These are phyloP conservation scores for Tiphia femorata DNA, from an alignment of 2,888 invertebrate genomes.

Conservation along the genomic window DNA sequence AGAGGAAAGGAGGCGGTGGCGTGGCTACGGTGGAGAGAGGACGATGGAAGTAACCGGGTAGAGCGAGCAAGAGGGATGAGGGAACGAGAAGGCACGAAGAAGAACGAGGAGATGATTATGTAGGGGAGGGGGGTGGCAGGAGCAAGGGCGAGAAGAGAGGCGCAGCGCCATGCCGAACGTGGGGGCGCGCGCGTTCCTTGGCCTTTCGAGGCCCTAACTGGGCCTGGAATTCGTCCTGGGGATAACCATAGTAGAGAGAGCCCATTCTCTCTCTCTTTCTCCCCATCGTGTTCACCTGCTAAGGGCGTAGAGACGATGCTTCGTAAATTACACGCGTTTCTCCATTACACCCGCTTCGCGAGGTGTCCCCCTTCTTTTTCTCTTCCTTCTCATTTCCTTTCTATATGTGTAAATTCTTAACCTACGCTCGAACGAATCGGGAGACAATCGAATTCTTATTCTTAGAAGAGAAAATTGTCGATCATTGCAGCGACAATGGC, in stretches of 20 bases:
- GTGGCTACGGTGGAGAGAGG: constrained; percentile 25
- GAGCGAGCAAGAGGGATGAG: constrained; percentile 23
- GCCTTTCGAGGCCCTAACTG: constrained; percentile 54
- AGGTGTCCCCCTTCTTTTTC: no score
- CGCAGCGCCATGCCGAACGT: constrained; percentile 30
- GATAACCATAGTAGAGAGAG: constrained; percentile 31
- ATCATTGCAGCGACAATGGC: no score
- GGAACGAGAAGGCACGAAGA: neutral
- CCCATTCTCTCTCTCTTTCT: neutral
- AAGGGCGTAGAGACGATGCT: no score
- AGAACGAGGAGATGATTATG: neutral
- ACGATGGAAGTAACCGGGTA: no score
- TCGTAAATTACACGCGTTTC: neutral
- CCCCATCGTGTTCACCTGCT: no score
- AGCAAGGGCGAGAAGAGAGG: constrained; percentile 4
- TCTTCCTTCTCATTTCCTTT: no score
- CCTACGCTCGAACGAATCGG: no score
- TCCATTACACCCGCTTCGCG: no score
- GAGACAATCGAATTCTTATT: no score
- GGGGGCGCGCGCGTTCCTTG: constrained; percentile 39
- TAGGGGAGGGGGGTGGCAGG: no score
- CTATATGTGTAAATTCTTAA: no score
- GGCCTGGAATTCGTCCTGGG: constrained; percentile 58
- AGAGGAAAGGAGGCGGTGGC: constrained; percentile 22
- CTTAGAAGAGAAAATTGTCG: no score